Base-by-base conservation (phyloP, 2,888 invertebrate species). In the Agriopis leucophaearia region DNA sequence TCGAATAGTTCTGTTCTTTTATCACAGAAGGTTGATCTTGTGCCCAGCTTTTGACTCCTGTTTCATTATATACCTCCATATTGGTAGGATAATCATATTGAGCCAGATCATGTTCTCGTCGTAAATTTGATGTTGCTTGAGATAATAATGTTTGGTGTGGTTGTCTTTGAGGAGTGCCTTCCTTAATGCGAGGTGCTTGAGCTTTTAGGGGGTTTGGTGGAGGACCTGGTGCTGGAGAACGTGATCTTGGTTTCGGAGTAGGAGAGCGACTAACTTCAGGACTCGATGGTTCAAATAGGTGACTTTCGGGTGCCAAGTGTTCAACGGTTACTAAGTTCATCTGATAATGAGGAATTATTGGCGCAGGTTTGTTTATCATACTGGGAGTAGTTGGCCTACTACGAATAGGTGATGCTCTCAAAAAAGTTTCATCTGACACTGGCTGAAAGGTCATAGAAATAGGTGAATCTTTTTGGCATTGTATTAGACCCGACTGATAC, bases 261-360 rank as follows among this genome's bases (percentile, higher is more conserved):
- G 96, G 96, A 4, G 96, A 96, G 66, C 96, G 94, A 61, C 96
- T 96, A 62, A 87, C 83, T 76, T 94, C 94, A 13, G 95, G 94
- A 80, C 94, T 95, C 52, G 92, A 93, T 27, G 95, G 96, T 75
- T 96, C 95, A 74, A 95, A 95, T 61, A 95, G 81, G 74, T 95
- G 95, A 50, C 94, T 92, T 78, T 95, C 94, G 2, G 95, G 91
- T 7, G 96, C 95, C 62, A 89, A 80, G 80, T 95, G 95, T 81
- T 96, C 95, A 51, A 96, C 96, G n/a, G 96, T 95, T 42, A 96
- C 95, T 75, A 97, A 92, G 86, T 96, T 96, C 87, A 96, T 96
- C 88, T 97, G 97, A 83, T 97, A 97, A 78, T 95, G 95, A 9
- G 97, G 97, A 75, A 97, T 95, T 58, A 95, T 94, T 12, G 97